Evolutionary conservation across 2,797 vertebrate genomes (phyloP).

Genomic region (Cirrhinus mrigala): DNA sequence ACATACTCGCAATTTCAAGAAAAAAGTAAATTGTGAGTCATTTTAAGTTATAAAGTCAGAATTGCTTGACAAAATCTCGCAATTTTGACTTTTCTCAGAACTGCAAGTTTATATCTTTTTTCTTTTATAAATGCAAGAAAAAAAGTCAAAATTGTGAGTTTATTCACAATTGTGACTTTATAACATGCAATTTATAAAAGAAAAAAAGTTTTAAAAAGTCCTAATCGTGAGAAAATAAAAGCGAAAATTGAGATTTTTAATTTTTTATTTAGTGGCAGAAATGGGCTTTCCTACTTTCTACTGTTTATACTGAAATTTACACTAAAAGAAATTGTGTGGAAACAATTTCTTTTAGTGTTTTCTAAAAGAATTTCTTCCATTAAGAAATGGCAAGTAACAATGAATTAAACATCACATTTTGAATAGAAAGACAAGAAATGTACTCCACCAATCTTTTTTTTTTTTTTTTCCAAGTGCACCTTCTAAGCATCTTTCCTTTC

Average conservation of each 20-base stretch:
- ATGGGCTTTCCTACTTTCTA: background rate
- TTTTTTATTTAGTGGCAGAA: background rate
- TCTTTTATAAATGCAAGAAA: too few relatives aligned
- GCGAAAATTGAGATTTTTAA: too few relatives aligned
- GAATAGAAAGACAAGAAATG: background rate
- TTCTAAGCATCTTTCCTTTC: background rate
- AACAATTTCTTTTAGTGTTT: too few relatives aligned
- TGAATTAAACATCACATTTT: background rate
- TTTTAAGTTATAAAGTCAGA: too few relatives aligned
- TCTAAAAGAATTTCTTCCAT: too few relatives aligned
- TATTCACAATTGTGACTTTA: too few relatives aligned
- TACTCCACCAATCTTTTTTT: background rate
- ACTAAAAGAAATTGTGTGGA: background rate
- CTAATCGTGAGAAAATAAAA: background rate
- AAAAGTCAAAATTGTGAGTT: too few relatives aligned
- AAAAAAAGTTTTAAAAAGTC: background rate
- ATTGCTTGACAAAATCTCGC: too few relatives aligned
- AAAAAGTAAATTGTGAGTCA: too few relatives aligned
- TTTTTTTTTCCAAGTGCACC: background rate
- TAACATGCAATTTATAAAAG: background rate
- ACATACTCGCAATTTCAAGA: too few relatives aligned
- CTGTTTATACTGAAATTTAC: background rate
- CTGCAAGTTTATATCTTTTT: too few relatives aligned
- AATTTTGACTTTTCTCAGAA: too few relatives aligned
- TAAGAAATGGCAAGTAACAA: background rate